A percentile compares a stretch with the other conserved stretches of the same genome.
Conservation (phyloP, 2,113 vertebrate species). For the Clupea harengus region DNA sequence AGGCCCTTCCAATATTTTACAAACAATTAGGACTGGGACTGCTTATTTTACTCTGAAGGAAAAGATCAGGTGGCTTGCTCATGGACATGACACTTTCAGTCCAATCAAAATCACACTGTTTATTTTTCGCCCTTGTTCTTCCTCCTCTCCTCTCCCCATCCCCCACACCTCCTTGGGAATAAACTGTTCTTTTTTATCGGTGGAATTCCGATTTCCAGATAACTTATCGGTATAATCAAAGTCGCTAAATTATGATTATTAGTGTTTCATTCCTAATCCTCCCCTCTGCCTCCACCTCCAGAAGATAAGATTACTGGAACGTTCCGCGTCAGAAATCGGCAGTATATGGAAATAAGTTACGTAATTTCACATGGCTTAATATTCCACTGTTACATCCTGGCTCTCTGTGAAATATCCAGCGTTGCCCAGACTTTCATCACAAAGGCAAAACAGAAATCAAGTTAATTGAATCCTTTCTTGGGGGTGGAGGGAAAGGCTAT, state of each 20-base stretch:
- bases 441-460: constrained; percentile 31
- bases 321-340: constrained; percentile 54
- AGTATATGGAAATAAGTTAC: constrained; percentile 49
- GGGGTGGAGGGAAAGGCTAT: neutral
- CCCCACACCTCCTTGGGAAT: neutral
- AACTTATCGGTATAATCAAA: constrained; percentile 77
- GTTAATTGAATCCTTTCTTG: constrained; percentile 24
- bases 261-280: constrained; percentile 63
- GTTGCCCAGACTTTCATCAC: constrained; percentile 32
- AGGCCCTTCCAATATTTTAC: constrained; percentile 73
- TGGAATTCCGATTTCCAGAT: constrained; percentile 61
- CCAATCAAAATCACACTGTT: constrained; percentile 40
- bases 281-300: constrained; percentile 42
- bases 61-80: constrained; percentile 72
- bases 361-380: constrained; percentile 59
- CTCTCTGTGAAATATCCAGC: constrained; percentile 49
- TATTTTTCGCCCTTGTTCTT: neutral
- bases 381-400: constrained; percentile 58
- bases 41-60: constrained; percentile 77
- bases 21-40: constrained; percentile 74
- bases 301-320: constrained; percentile 56
- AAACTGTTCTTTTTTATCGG: constrained; percentile 72
- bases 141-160: neutral
- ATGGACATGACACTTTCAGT: constrained; percentile 74
- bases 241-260: constrained; percentile 68